Evolutionary conservation across 2,888 invertebrate species (phyloP), one percentile per base, ranked within the genome.

Genomic region (Protonemura montana): DNA sequence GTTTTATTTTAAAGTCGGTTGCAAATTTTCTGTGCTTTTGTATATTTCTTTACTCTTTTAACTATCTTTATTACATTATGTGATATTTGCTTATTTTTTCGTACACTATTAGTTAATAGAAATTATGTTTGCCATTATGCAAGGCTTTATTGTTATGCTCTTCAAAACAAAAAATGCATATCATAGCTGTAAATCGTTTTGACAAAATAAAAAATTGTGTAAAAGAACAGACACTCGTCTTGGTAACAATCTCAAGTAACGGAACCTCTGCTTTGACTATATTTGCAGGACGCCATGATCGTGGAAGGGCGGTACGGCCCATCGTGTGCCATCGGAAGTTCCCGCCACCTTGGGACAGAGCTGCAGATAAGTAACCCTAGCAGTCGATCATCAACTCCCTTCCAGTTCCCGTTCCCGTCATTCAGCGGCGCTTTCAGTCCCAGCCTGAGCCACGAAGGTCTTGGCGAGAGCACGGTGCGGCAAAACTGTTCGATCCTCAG

Each of bases 101-200:
- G 85, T 86, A 86, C 85, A 86, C 86, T 87, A 86, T 87, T 85
- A 87, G 85, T 87, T 87, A 59, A 87, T 85, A 88, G 87, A 88
- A 87, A 88, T 88, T 88, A 89, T 90, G 92, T 92, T 92, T 92
- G 92, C 93, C 93, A 93, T 93, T 93, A 93, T 93, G 93, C 92
- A 92, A 93, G 86, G 87, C 88, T 87, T 93, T 92, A 92, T 93
- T 93, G 92, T 91, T 91, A 88, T 89, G 89, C 89, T 90, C 91
- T 93, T 94, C 94, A 94, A 94, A 94, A 94, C 94, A 95, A 94
- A 94, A 92, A 95, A 96, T 96, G 96, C 96, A 96, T 96, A 96
- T 96, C 96, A 96, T 96, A 96, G 96, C 95, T 96, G 96, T 96
- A 96, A 96, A 95, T 94, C 94, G 94, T 95, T 94, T 95, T 95